Percentiles rank a stretch among this genome's conserved stretches.
Evolutionary conservation across 2,888 invertebrate genomes (phyloP).

Genomic region (Smittia aterrima): DNA sequence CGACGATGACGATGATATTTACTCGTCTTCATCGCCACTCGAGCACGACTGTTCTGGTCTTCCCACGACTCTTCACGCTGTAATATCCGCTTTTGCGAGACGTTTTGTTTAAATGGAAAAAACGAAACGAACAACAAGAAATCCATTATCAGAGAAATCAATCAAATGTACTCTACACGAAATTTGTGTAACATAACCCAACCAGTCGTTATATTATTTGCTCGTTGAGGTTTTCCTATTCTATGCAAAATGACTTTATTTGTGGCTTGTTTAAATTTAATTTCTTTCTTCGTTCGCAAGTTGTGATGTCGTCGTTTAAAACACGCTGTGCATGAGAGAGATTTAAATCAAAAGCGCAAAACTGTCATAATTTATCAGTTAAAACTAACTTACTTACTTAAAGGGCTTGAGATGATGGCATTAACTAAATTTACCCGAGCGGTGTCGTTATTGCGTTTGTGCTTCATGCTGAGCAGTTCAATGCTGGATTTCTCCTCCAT

Average conservation of each 20-base stretch:
- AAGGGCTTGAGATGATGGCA: neutral
- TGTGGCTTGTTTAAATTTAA: neutral
- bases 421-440: conserved; percentile 12
- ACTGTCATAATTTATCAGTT: neutral
- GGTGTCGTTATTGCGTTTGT: conserved; percentile 8
- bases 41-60: conserved; percentile 1
- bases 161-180: conserved; percentile 41
- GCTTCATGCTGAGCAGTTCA: conserved; percentile 28
- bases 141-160: conserved; percentile 41
- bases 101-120: conserved; percentile 1
- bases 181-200: conserved; percentile 40
- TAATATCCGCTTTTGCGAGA: conserved; percentile 37
- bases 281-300: neutral
- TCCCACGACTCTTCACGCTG: conserved; percentile 15
- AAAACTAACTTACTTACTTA: no score
- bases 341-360: neutral
- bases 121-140: conserved; percentile 22
- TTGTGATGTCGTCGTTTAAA: neutral
- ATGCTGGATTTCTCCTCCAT: conserved; percentile 31
- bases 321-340: neutral
- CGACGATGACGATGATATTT: neutral
- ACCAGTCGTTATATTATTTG: conserved; percentile 18
- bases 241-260: conserved; percentile 41
- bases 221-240: conserved; percentile 31
- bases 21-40: neutral